phyloP scores from a whole-genome alignment of 2,113 vertebrate species.

The Oryctolagus cuniculus region mOryCun1.1 NC_091441.1:81439001-81439500 shows the following conservation, averaged over 20 bases:
- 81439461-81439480: too few species aligned
- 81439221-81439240: not conserved
- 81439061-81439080: not conserved
- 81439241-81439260: not conserved
- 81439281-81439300: not conserved
- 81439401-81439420: not conserved
- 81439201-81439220: not conserved
- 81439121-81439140: not conserved
- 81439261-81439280: not conserved
- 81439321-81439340: not conserved
- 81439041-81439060: not conserved
- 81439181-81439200: not conserved
- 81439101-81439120: not conserved
- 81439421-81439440: too few species aligned
- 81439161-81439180: constrained; percentile 8
- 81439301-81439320: not conserved
- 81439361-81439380: not conserved
- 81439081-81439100: not conserved
- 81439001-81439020: not conserved
- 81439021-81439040: not conserved
- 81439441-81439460: too few species aligned
- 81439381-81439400: not conserved
- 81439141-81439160: constrained; percentile 14
- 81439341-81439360: not conserved
- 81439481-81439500: too few species aligned